Base-by-base conservation (phyloP, 1,140 invertebrate species). In the Saccostrea cuccullata region DNA sequence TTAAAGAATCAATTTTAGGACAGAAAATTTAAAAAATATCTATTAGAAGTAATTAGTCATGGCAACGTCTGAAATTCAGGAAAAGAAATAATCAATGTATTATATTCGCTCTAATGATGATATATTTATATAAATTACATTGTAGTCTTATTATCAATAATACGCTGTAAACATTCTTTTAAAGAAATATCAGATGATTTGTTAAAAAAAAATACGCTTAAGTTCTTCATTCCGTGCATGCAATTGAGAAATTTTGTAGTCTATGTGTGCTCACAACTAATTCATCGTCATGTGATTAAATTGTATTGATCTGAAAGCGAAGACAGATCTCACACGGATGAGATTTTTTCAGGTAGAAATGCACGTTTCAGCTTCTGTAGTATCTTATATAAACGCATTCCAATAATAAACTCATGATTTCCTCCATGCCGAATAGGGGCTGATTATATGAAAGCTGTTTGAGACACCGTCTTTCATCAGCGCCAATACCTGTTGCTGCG, bases 281-380 rank as follows among this genome's bases (percentile, higher is more conserved):
- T 77, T 26, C 13, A 17, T 36, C 70, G 70, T 30, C 70, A 77
- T 77, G 70, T 77, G 70, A 26, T 77, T 77, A 77, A 30, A 77
- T 77, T 36, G 70, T 77, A 77, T 77, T 77, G 70, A 77, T 77
- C 26, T 30, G 70, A 77, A 30, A 77, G 13, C 26, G 11, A 12
- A 8, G 8, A 77, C 70, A 77, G 15, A 77, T 77, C 70, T 36
- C 2, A 36, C 26, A 77, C 70, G 30, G 26, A 77, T 77, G 23
- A 23, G 8, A 6, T 77, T 77, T 30, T 30, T 77, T 30, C 70
- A 77, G 70, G 70, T 77, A 77, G 70, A 77, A 77, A 30, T 77
- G 70, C 30, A 26, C 13, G 13, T 36, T 77, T 77, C 70, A 36
- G 23, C 23, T 77, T 77, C 70, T 30, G 26, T 12, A 9, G 70